phyloP scores from a whole-genome alignment of 1,140 invertebrate species.

The Probaryconus sp. region DNA sequence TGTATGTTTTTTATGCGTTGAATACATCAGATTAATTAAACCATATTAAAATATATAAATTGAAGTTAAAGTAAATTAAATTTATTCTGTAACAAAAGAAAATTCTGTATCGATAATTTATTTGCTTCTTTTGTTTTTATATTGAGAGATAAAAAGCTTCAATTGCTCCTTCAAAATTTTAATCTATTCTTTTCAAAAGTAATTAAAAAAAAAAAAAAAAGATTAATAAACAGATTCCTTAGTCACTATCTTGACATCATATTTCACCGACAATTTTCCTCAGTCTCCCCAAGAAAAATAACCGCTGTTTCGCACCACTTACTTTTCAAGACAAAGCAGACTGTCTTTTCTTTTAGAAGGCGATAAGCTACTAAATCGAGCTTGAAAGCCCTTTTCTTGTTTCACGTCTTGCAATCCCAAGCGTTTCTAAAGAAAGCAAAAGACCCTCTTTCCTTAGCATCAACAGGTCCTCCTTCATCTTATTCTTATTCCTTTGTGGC shows the following conservation, averaged over 20 bases:
- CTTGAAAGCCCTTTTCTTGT: constrained; percentile 29
- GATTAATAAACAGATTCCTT: no score
- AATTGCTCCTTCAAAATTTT: no score
- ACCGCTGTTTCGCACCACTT: constrained; percentile 37
- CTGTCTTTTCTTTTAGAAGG: neutral
- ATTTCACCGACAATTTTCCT: constrained; percentile 9
- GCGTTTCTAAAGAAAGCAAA: constrained; percentile 24
- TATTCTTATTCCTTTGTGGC: constrained; percentile 44
- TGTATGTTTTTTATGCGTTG: no score
- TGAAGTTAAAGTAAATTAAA: no score
- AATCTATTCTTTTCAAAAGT: no score
- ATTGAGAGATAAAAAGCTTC: no score
- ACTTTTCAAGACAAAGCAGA: constrained; percentile 23
- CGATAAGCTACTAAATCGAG: constrained; percentile 46
- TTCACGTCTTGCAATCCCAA: constrained; percentile 10
- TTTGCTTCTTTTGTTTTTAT: no score
- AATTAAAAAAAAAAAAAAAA: no score
- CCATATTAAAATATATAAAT: no score
- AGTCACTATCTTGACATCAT: neutral
- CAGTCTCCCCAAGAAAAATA: constrained; percentile 13
- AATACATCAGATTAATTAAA: no score
- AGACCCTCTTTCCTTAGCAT: constrained; percentile 61
- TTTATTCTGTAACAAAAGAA: no score
- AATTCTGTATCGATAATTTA: no score
- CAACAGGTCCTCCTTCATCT: constrained; percentile 65